Conservation (phyloP, 2,888 invertebrate species). For the Drosophila pseudotalamancana region DNA sequence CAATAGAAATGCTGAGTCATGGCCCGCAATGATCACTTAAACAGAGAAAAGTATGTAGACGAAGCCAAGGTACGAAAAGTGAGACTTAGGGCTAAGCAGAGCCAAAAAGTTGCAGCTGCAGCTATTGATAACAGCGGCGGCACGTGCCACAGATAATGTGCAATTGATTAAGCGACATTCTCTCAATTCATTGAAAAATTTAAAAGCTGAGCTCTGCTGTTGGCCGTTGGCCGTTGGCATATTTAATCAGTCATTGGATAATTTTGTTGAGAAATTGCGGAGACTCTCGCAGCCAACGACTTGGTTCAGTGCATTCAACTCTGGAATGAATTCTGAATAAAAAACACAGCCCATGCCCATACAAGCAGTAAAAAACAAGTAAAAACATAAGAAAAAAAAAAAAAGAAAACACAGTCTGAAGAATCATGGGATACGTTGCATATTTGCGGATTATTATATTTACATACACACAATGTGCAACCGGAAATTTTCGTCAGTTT, state of each 20-base stretch:
- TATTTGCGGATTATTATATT: conserved; percentile 30
- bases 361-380: no score
- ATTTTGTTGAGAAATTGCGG: conserved; percentile 19
- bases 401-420: conserved; percentile 3
- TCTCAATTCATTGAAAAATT: conserved; percentile 20
- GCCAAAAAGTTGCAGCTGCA: conserved; percentile 19
- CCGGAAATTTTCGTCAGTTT: conserved; percentile 57
- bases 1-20: conserved; percentile 66
- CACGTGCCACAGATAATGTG: conserved; percentile 66
- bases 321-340: conserved; percentile 35
- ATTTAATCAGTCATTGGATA: conserved; percentile 40
- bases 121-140: conserved; percentile 17
- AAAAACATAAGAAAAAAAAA: neutral
- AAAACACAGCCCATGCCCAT: conserved; percentile 7
- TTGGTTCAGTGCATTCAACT: conserved; percentile 68
- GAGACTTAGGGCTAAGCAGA: conserved; percentile 1
- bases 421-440: conserved; percentile 14
- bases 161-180: conserved; percentile 52
- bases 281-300: conserved; percentile 35
- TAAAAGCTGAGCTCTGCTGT: conserved; percentile 2
- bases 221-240: no score
- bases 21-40: conserved; percentile 38
- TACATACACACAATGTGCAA: conserved; percentile 30
- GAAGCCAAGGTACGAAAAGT: neutral
- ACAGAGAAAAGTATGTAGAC: conserved; percentile 10